Percentiles rank a stretch among this genome's conserved stretches.
Conservation (phyloP, 2,888 invertebrate species). For the Trissoscelio sp. region DNA sequence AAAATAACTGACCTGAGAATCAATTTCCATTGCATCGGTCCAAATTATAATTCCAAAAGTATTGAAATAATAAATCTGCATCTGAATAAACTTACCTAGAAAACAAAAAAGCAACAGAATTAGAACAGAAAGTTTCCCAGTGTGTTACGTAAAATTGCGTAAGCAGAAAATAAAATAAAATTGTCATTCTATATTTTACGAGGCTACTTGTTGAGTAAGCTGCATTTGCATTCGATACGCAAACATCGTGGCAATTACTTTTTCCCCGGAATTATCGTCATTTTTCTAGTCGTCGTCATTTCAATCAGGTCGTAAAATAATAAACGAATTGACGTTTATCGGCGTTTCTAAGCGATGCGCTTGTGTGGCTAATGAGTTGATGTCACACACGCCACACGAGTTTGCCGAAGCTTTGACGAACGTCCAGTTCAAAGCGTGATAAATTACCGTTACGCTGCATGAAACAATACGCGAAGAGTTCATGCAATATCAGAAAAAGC, state of each 20-base stretch:
- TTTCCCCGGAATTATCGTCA: slow-evolving; percentile 26
- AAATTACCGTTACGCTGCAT: slow-evolving; percentile 29
- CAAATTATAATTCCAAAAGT: not conserved
- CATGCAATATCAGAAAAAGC: slow-evolving; percentile 25
- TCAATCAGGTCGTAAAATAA: slow-evolving; percentile 41
- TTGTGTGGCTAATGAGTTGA: slow-evolving; percentile 59
- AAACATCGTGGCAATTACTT: slow-evolving; percentile 7
- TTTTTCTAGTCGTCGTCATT: not conserved
- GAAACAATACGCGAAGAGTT: slow-evolving; percentile 19
- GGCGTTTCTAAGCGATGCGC: slow-evolving; percentile 36
- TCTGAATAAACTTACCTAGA: slow-evolving; percentile 21
- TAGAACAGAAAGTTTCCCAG: not conserved
- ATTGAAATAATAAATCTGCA: too few species aligned
- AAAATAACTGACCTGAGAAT: slow-evolving; percentile 9
- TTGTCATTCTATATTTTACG: not conserved
- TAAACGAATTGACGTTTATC: slow-evolving; percentile 45
- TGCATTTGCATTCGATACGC: not conserved
- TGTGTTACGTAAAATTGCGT: not conserved
- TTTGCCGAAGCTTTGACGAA: slow-evolving; percentile 45
- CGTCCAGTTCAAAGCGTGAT: slow-evolving; percentile 38
- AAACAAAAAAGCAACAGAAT: not conserved
- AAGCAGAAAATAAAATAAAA: not conserved
- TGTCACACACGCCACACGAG: slow-evolving; percentile 51
- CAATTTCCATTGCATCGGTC: slow-evolving; percentile 9
- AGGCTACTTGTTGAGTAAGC: slow-evolving; percentile 2